Conservation (phyloP, 1,140 invertebrate genomes). For the Goniozus legneri region DNA sequence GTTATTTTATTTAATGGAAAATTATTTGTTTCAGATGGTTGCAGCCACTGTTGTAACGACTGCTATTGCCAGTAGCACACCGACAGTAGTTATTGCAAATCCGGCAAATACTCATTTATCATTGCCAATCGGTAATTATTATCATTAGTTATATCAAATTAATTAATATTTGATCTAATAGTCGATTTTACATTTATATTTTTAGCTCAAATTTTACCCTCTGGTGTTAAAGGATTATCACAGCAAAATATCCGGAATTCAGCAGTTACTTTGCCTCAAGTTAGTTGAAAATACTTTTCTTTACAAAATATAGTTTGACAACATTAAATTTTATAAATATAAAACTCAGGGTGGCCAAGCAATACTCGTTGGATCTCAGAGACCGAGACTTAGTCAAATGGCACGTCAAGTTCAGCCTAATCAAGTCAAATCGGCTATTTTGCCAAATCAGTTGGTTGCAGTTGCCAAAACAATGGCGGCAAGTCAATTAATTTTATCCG, state of each 20-base stretch:
- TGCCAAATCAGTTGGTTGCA: slow-evolving; percentile 49
- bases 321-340: slow-evolving; percentile 26
- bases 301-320: slow-evolving; percentile 7
- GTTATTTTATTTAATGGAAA: slow-evolving; percentile 33
- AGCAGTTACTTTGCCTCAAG: slow-evolving; percentile 49
- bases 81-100: slow-evolving; percentile 56
- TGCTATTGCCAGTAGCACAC: slow-evolving; percentile 49
- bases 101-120: slow-evolving; percentile 58
- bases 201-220: slow-evolving; percentile 64
- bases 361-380: slow-evolving; percentile 59
- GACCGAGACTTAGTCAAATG: slow-evolving; percentile 57
- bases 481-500: slow-evolving; percentile 56
- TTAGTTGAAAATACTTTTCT: slow-evolving; percentile 13
- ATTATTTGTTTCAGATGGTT: slow-evolving; percentile 40
- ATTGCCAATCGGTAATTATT: slow-evolving; percentile 53
- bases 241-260: slow-evolving; percentile 60
- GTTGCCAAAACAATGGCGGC: slow-evolving; percentile 52
- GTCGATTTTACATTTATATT: slow-evolving; percentile 8
- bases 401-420: slow-evolving; percentile 53
- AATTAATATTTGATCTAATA: too few species aligned
- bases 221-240: slow-evolving; percentile 61
- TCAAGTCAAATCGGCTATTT: slow-evolving; percentile 51
- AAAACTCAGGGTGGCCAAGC: slow-evolving; percentile 51
- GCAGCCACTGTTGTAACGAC: slow-evolving; percentile 49
- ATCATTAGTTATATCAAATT: neutral